Conservation (phyloP, 2,888 invertebrate species). For the Drosophila pseudotalamancana region DNA sequence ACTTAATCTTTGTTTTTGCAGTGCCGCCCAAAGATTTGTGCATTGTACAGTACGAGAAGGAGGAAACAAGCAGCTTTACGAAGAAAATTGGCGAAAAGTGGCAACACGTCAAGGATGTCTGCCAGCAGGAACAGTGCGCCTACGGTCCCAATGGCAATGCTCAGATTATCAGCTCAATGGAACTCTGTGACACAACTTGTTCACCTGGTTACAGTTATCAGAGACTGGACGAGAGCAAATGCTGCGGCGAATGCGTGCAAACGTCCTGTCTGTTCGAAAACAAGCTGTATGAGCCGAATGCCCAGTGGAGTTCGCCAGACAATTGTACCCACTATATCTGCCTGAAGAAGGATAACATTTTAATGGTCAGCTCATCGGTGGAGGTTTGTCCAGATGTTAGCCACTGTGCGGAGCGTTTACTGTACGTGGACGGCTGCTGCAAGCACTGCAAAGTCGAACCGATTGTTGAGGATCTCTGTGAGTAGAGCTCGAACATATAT, state of each 20-base stretch:
- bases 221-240: conserved; percentile 81
- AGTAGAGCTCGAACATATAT: conserved; percentile 18
- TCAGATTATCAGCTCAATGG: conserved; percentile 65
- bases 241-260: conserved; percentile 89
- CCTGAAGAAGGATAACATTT: conserved; percentile 83
- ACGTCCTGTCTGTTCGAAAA: conserved; percentile 86
- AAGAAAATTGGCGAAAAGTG: conserved; percentile 84
- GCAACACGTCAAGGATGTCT: conserved; percentile 84
- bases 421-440: conserved; percentile 89
- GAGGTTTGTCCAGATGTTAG: conserved; percentile 88
- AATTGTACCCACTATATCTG: conserved; percentile 88
- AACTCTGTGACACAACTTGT: conserved; percentile 78
- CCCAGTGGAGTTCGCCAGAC: conserved; percentile 87
- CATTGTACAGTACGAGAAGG: conserved; percentile 79
- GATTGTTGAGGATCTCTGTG: conserved; percentile 73
- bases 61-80: conserved; percentile 75
- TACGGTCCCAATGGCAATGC: conserved; percentile 80
- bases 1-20: conserved; percentile 16
- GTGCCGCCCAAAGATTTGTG: conserved; percentile 82
- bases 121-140: conserved; percentile 81
- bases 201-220: conserved; percentile 87
- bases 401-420: conserved; percentile 85
- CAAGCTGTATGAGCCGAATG: conserved; percentile 85
- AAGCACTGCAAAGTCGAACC: conserved; percentile 87
- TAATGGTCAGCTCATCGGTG: conserved; percentile 85